Base-by-base conservation (phyloP, 2,113 vertebrate species). In the Hydropotes inermis region DNA sequence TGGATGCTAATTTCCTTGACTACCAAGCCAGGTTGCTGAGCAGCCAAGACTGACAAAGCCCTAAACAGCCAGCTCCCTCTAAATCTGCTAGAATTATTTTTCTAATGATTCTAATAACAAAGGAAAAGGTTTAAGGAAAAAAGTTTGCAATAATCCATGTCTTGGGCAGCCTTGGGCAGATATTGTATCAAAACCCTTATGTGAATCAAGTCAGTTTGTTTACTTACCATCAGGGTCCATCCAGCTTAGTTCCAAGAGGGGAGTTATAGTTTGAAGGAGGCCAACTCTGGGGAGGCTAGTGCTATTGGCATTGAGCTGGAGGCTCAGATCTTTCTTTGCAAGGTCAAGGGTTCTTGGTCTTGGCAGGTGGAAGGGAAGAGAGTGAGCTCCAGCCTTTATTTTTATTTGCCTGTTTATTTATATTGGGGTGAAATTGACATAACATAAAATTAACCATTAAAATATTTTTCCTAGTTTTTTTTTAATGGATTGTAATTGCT, bases 211-310 rank as follows among this genome's bases (percentile, higher is more conserved):
- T 16, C 16, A 1, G 50, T 83, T 36, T 30, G 54, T 36, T 47
- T 60, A 33, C 23, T 81, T 21, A 52, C 17, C 14, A 10, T 0
- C 0, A 2, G 30, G 27, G 58, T 33, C 14, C 36, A 12, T 11
- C 23, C 67, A 33, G 52, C 7, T 45, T 12, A 28, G 17, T 85
- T 89, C 61, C 36, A 64, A 21, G 45, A 39, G 14, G 14, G 8
- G 64, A 67, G n/a, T 45, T 12, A 7, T 1, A 7, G 23, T n/a
- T 33, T 0, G 6, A 6, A 12, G n/a, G 52, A 60, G 52, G 60
- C 60, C 25, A 27, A 0, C 11, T 45, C 39, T 43, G 12, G 60
- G 86, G 47, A 33, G 11, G 50, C 25, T 11, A 12, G 55, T 1
- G 17, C 7, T 50, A 21, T 21, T 43, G 84, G 45, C 47, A 33